Base-by-base conservation (phyloP, 2,797 vertebrate genomes). In the Mastacembelus armatus region DNA sequence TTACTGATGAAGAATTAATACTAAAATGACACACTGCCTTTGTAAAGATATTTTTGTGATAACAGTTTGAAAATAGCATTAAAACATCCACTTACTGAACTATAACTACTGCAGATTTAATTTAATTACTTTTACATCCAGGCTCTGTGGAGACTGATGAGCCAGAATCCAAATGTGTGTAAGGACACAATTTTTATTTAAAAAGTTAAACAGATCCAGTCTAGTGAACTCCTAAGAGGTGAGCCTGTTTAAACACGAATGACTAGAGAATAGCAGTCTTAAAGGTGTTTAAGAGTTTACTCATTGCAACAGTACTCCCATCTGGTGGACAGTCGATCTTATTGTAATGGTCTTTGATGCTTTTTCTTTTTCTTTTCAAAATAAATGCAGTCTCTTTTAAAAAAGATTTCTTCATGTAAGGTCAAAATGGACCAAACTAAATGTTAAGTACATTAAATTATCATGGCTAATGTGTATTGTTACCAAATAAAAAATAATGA, bases 291-390 rank as follows among this genome's bases (percentile, higher is more conserved):
- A 11, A 54, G 18, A 52, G 14, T 3, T 43, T 7, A 6, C 61
- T 61, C 10, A 42, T 0, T n/a, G 56, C 32, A 39, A 9, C 33
- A 61, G 45, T 4, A 43, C 81, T 5, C 68, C n/a, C 80, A 79
- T 60, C 77, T 84, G 60, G 48, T 84, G 81, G 84, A 77, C 11
- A 67, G 11, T 14, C n/a, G 5, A 1, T 5, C 16, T 52, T 52
- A 5, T 10, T n/a, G n/a, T n/a, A n/a, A n/a, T n/a, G n/a, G n/a
- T n/a, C n/a, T n/a, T n/a, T n/a, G n/a, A n/a, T n/a, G n/a, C n/a
- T n/a, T n/a, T n/a, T n/a, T n/a, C n/a, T n/a, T n/a, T n/a, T n/a
- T n/a, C n/a, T n/a, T n/a, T n/a, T n/a, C n/a, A n/a, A n/a, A 50
- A 32, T 50, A 49, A 49, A 27, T 6, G 27, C n/a, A n/a, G n/a